Evolutionary conservation across 2,888 invertebrate species (phyloP), one percentile per base, ranked within the genome.

Genomic region (Drosophila fungiperda): DNA sequence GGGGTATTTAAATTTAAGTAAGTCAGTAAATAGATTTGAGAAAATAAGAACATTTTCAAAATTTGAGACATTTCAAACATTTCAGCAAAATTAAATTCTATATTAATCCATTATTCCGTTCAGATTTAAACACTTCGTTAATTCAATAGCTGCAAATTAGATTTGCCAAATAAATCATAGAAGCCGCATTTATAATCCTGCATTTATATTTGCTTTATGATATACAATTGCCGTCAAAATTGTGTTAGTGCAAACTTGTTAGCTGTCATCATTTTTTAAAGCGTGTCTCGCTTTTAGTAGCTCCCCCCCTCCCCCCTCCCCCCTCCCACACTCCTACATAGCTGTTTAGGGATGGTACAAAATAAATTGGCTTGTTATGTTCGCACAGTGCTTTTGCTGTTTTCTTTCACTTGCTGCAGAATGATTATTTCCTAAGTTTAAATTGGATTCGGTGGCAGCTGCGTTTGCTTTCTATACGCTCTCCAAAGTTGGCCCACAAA

Each of bases 381-480:
- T 61, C 38, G 29, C 59, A 68, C 57, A 68, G 48, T 58, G 17
- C 23, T 29, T 1, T 17, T 38, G 4, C 20, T 20, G 33, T 20
- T 58, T 42, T 48, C 40, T 50, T 2, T 32, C 33, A 8, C 32
- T 36, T 29, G 62, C 53, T 53, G 35, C 23, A 40, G 12, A 53
- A 61, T 62, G 62, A 66, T 68, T 53, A 76, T 63, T 66, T 59
- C 36, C n/a, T 8, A 29, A 73, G 38, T 52, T 54, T 42, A 63
- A 68, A 59, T 68, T 60, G 68, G 48, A 26, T 68, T 48, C n/a
- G 53, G 32, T 36, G 42, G 67, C 53, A 67, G 53, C 20, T 54
- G 45, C 15, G 12, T 0, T 9, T 6, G 0, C 12, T 29, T 57
- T 57, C 4, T 5, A 29, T 29, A 1, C 29, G 29, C 29, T 29